Conservation (phyloP, 2,113 vertebrate genomes). For the Xenus cinereus region DNA sequence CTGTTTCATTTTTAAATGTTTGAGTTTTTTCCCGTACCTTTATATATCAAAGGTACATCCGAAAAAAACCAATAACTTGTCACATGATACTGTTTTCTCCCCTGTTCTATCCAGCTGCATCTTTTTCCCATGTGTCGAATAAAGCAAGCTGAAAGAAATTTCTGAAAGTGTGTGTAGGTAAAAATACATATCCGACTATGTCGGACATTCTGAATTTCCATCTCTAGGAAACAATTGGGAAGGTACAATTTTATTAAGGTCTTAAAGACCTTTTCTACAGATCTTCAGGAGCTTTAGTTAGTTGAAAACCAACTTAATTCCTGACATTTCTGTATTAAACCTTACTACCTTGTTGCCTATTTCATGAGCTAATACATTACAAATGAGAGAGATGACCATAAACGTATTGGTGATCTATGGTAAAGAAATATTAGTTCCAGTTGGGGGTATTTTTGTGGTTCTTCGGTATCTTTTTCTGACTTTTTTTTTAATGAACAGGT, state of each 20-base stretch:
- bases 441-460: neutral
- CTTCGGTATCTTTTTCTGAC: neutral
- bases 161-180: neutral
- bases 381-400: neutral
- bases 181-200: neutral
- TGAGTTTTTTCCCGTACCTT: rapidly evolving
- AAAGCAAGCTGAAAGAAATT: neutral
- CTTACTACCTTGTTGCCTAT: neutral
- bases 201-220: neutral
- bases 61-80: neutral
- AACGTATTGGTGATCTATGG: neutral
- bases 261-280: neutral
- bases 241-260: neutral
- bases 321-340: neutral
- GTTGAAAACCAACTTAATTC: neutral
- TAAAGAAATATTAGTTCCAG: neutral
- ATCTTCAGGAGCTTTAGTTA: neutral
- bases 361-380: neutral
- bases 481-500: neutral
- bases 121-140: neutral
- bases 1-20: neutral
- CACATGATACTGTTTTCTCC: neutral
- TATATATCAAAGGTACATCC: neutral
- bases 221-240: neutral
- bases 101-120: neutral